A percentile compares a stretch with the other conserved stretches of the same genome.
phyloP scores from a whole-genome alignment of 2,797 vertebrate species.

The Alectoris magna region DNA sequence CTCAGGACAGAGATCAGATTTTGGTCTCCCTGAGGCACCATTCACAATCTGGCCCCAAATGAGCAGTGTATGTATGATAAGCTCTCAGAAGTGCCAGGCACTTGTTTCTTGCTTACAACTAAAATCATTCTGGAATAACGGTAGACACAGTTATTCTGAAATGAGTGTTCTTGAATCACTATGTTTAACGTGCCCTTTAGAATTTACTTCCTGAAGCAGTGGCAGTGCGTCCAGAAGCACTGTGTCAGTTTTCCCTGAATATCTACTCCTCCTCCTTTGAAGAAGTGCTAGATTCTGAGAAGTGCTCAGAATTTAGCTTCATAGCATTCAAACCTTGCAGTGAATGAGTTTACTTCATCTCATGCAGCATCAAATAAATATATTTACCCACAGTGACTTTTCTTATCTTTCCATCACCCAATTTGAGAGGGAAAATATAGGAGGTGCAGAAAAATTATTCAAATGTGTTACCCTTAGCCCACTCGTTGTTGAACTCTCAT shows the following conservation, averaged over 20 bases:
- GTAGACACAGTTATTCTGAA: background rate
- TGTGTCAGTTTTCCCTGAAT: background rate
- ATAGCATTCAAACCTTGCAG: rapidly evolving
- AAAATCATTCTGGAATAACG: background rate
- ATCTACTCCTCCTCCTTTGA: background rate
- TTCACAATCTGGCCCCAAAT: conserved; percentile 20
- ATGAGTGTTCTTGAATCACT: background rate
- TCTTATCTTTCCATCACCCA: background rate
- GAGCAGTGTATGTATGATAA: background rate
- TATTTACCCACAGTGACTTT: background rate
- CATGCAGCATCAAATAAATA: background rate
- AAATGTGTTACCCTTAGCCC: background rate
- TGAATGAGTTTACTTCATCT: background rate
- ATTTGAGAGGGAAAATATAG: background rate
- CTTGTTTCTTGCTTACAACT: background rate
- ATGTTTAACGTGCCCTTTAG: background rate
- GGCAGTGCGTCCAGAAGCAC: background rate
- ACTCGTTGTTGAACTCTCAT: background rate
- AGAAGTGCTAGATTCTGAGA: background rate
- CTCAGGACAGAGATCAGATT: conserved; percentile 24
- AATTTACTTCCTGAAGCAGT: background rate
- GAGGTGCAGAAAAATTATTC: background rate
- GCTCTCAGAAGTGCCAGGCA: background rate
- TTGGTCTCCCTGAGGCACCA: conserved; percentile 26
- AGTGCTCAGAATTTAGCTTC: background rate